Percentiles rank a stretch among this genome's conserved stretches.
These are phyloP conservation scores for Cynoglossus semilaevis DNA, from an alignment of 2,113 vertebrate genomes.

Conservation along the genomic window DNA sequence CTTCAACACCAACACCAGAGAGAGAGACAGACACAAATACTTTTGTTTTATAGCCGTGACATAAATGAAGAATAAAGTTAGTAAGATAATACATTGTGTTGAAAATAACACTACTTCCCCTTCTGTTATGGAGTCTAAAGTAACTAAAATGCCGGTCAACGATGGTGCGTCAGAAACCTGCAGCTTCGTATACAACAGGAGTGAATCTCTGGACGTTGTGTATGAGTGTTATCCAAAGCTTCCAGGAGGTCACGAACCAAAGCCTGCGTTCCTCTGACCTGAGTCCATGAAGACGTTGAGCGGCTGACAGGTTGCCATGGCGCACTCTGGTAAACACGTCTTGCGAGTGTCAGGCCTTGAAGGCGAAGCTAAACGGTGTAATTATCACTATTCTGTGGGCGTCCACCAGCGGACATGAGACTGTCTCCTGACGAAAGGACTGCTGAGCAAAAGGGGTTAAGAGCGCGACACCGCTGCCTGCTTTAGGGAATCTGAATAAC, in stretches of 20 bases:
- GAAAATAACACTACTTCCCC: too few relatives aligned
- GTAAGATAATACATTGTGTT: too few relatives aligned
- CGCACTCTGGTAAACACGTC: slow-evolving; percentile 40
- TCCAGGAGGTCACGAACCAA: background rate
- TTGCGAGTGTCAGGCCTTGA: slow-evolving; percentile 44
- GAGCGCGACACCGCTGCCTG: slow-evolving; percentile 57
- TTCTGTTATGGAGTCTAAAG: too few relatives aligned
- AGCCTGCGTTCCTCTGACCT: slow-evolving; percentile 17
- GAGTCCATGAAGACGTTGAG: slow-evolving; percentile 54
- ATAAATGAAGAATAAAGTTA: too few relatives aligned
- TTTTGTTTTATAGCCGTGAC: too few relatives aligned
- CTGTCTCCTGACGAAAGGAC: slow-evolving; percentile 53
- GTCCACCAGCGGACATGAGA: slow-evolving; percentile 57
- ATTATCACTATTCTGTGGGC: slow-evolving; percentile 71
- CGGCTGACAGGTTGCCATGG: slow-evolving; percentile 72
- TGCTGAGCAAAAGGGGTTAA: slow-evolving; percentile 65
- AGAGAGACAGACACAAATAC: too few relatives aligned
- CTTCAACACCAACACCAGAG: too few relatives aligned
- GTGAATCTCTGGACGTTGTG: too few relatives aligned
- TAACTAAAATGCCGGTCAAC: too few relatives aligned
- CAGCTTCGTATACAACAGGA: too few relatives aligned
- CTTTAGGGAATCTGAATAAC: slow-evolving; percentile 74
- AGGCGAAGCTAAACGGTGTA: slow-evolving; percentile 68
- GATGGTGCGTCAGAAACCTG: too few relatives aligned
- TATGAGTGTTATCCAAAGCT: background rate